A percentile compares a stretch with the other conserved stretches of the same genome.
These are phyloP conservation scores for Drosophila kohkoa DNA, from an alignment of 1,140 invertebrate genomes.

Conservation along the genomic window DNA sequence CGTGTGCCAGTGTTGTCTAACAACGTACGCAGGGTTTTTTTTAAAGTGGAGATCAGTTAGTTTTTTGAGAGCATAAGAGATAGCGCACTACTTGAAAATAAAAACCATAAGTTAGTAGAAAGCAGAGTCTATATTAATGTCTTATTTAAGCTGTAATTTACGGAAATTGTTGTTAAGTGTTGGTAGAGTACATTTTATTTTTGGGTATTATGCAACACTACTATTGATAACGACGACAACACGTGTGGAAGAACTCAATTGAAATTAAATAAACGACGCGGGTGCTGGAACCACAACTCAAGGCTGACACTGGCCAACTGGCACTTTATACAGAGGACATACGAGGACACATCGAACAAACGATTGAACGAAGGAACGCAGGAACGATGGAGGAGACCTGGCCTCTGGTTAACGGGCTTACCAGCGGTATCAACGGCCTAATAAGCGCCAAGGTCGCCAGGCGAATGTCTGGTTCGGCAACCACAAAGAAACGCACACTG, in stretches of 20 bases:
- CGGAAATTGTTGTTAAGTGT: conserved; percentile 42
- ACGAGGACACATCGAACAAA: conserved; percentile 60
- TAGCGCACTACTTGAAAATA: conserved; percentile 60
- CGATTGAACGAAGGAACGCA: conserved; percentile 40
- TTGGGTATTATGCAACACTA: conserved; percentile 57
- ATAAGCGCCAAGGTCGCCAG: conserved; percentile 80
- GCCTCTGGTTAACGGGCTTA: conserved; percentile 67
- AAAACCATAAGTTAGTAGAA: conserved; percentile 49
- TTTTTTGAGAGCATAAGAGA: conserved; percentile 36
- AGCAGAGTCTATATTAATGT: conserved; percentile 57
- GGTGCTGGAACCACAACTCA: conserved; percentile 60
- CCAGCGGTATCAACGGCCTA: conserved; percentile 81
- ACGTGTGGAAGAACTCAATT: conserved; percentile 51
- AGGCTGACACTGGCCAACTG: conserved; percentile 48
- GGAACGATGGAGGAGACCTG: conserved; percentile 47
- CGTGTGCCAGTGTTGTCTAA: conserved; percentile 57
- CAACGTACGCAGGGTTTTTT: conserved; percentile 52
- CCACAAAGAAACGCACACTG: conserved; percentile 83
- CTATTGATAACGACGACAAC: conserved; percentile 53
- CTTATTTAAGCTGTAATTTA: conserved; percentile 39
- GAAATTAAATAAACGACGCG: conserved; percentile 40
- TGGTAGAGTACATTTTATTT: conserved; percentile 41
- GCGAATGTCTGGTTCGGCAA: conserved; percentile 79
- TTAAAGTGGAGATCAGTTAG: conserved; percentile 44
- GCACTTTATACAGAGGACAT: conserved; percentile 65